These are phyloP conservation scores for Poecilia latipinna DNA, from an alignment of 2,113 vertebrate species.

Conservation along the genomic window DNA sequence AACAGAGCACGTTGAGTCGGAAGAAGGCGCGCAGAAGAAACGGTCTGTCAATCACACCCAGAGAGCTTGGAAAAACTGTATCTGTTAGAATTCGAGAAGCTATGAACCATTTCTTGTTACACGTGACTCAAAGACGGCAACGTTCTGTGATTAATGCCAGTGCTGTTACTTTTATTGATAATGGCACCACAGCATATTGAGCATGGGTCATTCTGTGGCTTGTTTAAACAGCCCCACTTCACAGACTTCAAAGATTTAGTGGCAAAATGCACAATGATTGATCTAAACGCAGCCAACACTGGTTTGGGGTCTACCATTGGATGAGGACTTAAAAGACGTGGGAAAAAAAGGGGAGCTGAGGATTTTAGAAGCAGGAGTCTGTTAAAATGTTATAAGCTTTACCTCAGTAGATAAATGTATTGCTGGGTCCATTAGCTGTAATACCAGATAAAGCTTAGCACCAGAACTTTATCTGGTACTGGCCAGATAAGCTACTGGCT, in stretches of 20 bases:
- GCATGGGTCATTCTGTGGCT: too few relatives aligned
- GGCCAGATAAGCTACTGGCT: too few relatives aligned
- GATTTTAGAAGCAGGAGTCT: not conserved
- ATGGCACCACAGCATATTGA: too few relatives aligned
- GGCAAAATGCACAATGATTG: not conserved
- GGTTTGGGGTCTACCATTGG: not conserved
- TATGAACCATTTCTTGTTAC: not conserved
- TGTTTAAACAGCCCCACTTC: too few relatives aligned
- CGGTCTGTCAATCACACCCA: conserved; percentile 13
- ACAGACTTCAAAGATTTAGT: not conserved
- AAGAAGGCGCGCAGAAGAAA: not conserved
- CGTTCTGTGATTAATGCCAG: not conserved
- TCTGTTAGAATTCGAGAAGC: not conserved
- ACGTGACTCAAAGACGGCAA: not conserved
- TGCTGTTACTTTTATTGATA: too few relatives aligned
- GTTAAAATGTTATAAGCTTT: not conserved
- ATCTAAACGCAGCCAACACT: not conserved
- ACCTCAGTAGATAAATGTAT: too few relatives aligned
- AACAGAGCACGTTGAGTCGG: not conserved
- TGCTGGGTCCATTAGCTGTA: too few relatives aligned
- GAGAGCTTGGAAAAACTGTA: not conserved
- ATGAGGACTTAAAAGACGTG: not conserved
- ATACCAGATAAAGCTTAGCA: too few relatives aligned
- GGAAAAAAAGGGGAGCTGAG: not conserved
- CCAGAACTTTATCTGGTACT: too few relatives aligned